phyloP scores from a whole-genome alignment of 2,888 invertebrate genomes.

The Aromia moschata region DNA sequence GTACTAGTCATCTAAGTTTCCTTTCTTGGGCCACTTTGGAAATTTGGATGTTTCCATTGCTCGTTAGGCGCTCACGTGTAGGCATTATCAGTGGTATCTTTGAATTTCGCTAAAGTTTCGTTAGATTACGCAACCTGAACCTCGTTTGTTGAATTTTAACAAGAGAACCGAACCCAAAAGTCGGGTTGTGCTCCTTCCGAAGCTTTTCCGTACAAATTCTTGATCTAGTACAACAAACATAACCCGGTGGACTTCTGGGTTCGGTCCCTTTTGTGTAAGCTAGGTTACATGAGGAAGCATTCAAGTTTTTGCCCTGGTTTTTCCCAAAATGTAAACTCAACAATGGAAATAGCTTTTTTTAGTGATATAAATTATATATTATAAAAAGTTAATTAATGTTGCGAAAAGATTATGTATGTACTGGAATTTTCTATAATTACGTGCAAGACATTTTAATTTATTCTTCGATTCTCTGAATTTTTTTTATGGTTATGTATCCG shows the following conservation, averaged over 20 bases:
- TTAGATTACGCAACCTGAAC: slow-evolving; percentile 48
- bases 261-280: slow-evolving; percentile 38
- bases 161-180: slow-evolving; percentile 29
- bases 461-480: slow-evolving; percentile 38
- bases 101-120: slow-evolving; percentile 43
- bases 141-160: slow-evolving; percentile 42
- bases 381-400: slow-evolving; percentile 54
- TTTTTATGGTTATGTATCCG: slow-evolving; percentile 17
- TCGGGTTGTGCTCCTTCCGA: slow-evolving; percentile 27
- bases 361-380: slow-evolving; percentile 53
- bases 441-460: slow-evolving; percentile 46
- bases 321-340: slow-evolving; percentile 47
- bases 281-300: slow-evolving; percentile 43
- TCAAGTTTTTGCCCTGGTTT: slow-evolving; percentile 44
- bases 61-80: slow-evolving; percentile 39
- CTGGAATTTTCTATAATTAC: slow-evolving; percentile 47
- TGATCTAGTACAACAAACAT: slow-evolving; percentile 39
- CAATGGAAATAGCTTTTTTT: slow-evolving; percentile 53
- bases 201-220: slow-evolving; percentile 32
- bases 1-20: slow-evolving; percentile 50
- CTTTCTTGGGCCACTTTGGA: slow-evolving; percentile 30
- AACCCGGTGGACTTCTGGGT: slow-evolving; percentile 31
- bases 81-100: slow-evolving; percentile 41
- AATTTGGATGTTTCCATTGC: slow-evolving; percentile 39
- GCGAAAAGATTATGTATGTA: slow-evolving; percentile 50